These are phyloP conservation scores for Yoshiicerus persimilis DNA, from an alignment of 1,140 invertebrate genomes.

Conservation along the genomic window DNA sequence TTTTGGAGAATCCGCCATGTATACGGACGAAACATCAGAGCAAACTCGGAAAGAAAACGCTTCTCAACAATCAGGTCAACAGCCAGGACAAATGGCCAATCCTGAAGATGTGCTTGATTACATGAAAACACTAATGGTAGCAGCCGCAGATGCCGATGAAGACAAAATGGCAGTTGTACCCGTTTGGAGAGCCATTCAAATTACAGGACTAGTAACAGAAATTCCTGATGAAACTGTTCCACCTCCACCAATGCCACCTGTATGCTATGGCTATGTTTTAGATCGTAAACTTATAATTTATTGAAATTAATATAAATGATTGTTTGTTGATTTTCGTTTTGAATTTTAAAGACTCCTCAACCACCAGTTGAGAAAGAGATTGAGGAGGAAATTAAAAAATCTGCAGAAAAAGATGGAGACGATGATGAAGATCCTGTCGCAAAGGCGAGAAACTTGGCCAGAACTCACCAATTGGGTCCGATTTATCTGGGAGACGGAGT, in stretches of 20 bases:
- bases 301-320: too few relatives aligned
- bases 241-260: slow-evolving; percentile 43
- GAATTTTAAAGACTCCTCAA: slow-evolving; percentile 31
- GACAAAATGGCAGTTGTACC: slow-evolving; percentile 30
- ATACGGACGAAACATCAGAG: neutral
- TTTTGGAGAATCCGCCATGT: neutral
- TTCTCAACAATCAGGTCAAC: neutral
- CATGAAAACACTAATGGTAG: neutral
- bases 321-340: too few relatives aligned
- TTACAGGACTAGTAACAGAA: slow-evolving; percentile 41
- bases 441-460: slow-evolving; percentile 3
- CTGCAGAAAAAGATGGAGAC: neutral
- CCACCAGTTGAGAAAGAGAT: slow-evolving; percentile 13
- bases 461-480: slow-evolving; percentile 34
- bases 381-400: neutral
- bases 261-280: neutral
- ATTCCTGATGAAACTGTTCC: slow-evolving; percentile 44
- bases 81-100: neutral
- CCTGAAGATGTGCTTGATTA: neutral
- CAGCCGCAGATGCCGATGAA: slow-evolving; percentile 3
- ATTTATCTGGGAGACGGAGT: slow-evolving; percentile 38
- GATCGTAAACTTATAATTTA: too few relatives aligned
- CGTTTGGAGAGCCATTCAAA: slow-evolving; percentile 40
- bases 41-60: neutral
- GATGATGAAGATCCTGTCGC: slow-evolving; percentile 31